Percentiles rank a stretch among this genome's conserved stretches.
Conservation (phyloP, 2,888 invertebrate species). For the Chrysolina americana region DNA sequence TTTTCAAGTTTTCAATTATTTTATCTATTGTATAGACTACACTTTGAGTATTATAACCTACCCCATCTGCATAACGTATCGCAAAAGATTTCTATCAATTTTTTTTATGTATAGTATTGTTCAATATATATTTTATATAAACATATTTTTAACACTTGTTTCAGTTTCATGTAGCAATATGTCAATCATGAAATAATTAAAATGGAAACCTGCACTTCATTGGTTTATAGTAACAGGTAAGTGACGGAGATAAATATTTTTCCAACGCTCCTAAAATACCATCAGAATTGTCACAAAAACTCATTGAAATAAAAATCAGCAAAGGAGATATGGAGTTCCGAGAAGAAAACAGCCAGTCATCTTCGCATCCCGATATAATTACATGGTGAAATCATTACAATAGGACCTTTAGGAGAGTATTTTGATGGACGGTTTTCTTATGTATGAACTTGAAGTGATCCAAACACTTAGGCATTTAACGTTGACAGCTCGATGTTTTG, state of each 20-base stretch:
- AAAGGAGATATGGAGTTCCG: conserved; percentile 21
- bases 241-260: conserved; percentile 20
- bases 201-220: not conserved
- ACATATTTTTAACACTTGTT: too few relatives aligned
- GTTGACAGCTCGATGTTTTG: conserved; percentile 59
- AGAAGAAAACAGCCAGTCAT: conserved; percentile 28
- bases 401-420: conserved; percentile 49
- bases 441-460: conserved; percentile 56
- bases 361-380: conserved; percentile 35
- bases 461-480: conserved; percentile 61
- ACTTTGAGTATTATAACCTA: too few relatives aligned
- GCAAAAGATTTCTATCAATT: too few relatives aligned
- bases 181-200: conserved; percentile 2
- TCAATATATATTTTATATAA: too few relatives aligned
- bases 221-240: not conserved
- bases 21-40: too few relatives aligned
- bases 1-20: too few relatives aligned
- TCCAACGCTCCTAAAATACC: conserved; percentile 8
- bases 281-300: conserved; percentile 23
- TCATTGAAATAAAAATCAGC: conserved; percentile 28
- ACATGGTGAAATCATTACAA: conserved; percentile 44
- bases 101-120: too few relatives aligned
- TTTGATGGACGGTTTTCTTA: conserved; percentile 45
- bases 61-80: too few relatives aligned
- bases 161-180: not conserved